These are phyloP conservation scores for Cyclophora albipunctata DNA, from an alignment of 2,888 invertebrate species.

Conservation along the genomic window DNA sequence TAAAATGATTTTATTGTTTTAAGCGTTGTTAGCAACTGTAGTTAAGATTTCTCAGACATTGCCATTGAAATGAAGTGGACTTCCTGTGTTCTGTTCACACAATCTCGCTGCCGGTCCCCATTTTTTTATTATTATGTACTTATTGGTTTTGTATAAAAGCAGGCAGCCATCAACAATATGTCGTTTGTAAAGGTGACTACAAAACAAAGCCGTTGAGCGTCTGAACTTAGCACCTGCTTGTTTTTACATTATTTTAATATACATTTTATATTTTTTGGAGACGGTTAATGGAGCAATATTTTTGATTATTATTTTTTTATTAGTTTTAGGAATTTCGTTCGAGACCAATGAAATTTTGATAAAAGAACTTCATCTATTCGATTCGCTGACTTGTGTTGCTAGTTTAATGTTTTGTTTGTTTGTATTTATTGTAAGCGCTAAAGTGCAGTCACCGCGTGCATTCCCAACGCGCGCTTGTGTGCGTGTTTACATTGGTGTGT, in stretches of 20 bases:
- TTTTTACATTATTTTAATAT: conserved; percentile 31
- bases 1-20: conserved; percentile 10
- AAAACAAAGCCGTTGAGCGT: conserved; percentile 67
- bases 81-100: conserved; percentile 66
- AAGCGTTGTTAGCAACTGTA: conserved; percentile 12
- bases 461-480: conserved; percentile 57
- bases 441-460: conserved; percentile 75
- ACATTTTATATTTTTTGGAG: conserved; percentile 9
- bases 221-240: conserved; percentile 62
- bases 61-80: conserved; percentile 53
- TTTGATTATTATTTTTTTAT: no score
- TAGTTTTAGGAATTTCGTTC: neutral
- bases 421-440: conserved; percentile 72
- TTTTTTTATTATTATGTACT: conserved; percentile 64
- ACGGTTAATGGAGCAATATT: conserved; percentile 7
- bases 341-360: conserved; percentile 5
- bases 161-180: conserved; percentile 68
- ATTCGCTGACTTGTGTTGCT: conserved; percentile 49
- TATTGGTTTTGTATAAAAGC: conserved; percentile 67
- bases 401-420: conserved; percentile 71
- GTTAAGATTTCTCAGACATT: conserved; percentile 27
- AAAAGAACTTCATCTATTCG: conserved; percentile 40
- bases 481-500: conserved; percentile 42
- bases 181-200: conserved; percentile 70
- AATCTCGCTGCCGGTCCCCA: conserved; percentile 56